Percentiles rank a stretch among this genome's conserved stretches.
Conservation (phyloP, 2,888 invertebrate genomes). For the Alloplasta piceator region DNA sequence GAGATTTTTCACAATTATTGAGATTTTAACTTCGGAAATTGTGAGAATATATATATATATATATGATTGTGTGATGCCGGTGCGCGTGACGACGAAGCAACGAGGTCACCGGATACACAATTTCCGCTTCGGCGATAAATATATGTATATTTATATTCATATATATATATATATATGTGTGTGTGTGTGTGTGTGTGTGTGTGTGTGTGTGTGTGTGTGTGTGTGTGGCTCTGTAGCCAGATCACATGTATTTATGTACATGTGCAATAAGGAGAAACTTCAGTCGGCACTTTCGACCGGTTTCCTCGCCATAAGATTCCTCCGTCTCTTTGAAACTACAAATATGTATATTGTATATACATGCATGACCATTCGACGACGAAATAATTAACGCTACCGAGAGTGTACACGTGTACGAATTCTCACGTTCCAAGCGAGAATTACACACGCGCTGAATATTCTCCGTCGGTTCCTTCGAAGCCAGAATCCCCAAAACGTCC, state of each 20-base stretch:
- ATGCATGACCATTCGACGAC: constrained; percentile 55
- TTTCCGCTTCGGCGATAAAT: constrained; percentile 68
- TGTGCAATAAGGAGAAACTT: constrained; percentile 60
- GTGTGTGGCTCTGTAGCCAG: not conserved
- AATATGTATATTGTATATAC: constrained; percentile 12
- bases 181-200: no score
- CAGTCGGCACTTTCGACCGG: constrained; percentile 64
- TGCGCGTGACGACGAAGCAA: constrained; percentile 64
- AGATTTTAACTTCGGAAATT: no score
- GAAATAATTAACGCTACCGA: constrained; percentile 58
- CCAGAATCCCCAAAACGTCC: no score
- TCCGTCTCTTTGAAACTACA: constrained; percentile 40
- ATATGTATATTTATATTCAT: constrained; percentile 3
- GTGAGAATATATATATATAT: not conserved
- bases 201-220: no score
- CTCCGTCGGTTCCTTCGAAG: no score
- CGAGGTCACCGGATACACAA: constrained; percentile 72
- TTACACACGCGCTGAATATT: no score
- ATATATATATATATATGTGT: not conserved
- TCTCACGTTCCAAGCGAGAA: constrained; percentile 11
- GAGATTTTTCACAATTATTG: no score
- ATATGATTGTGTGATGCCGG: constrained; percentile 43
- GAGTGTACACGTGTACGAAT: constrained; percentile 33
- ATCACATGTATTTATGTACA: not conserved
- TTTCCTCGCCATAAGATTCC: constrained; percentile 60